Evolutionary conservation across 1,140 invertebrate genomes (phyloP).

Genomic region (Arion vulgaris): DNA sequence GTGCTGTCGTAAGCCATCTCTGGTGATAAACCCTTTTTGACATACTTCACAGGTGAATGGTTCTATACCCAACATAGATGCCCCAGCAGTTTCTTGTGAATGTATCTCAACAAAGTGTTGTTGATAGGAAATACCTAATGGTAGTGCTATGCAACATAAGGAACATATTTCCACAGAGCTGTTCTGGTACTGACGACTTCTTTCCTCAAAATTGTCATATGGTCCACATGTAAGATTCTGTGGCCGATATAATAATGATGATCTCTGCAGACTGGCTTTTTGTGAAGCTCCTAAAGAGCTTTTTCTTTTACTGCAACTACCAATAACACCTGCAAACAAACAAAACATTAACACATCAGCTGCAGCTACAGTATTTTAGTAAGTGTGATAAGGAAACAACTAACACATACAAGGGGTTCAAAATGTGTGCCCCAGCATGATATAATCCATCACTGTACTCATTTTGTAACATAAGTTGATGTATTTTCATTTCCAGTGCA

Average conservation of each 20-base stretch:
- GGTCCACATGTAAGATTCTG: not conserved
- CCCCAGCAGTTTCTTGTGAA: not conserved
- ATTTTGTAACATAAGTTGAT: not conserved
- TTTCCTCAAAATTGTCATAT: not conserved
- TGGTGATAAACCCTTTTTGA: slow-evolving; percentile 13
- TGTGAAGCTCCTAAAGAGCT: not conserved
- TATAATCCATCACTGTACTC: not conserved
- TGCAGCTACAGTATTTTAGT: not conserved
- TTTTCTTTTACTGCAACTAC: slow-evolving; percentile 2
- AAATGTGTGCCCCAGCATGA: not conserved
- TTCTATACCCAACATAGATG: not conserved
- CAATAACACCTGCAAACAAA: slow-evolving; percentile 30
- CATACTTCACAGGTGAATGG: slow-evolving; percentile 13
- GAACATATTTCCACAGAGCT: slow-evolving; percentile 1
- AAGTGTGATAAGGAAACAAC: not conserved
- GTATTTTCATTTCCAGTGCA: not conserved
- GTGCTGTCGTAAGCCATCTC: slow-evolving; percentile 8
- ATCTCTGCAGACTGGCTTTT: not conserved
- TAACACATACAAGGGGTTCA: not conserved
- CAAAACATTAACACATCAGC: slow-evolving; percentile 2
- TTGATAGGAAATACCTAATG: slow-evolving; percentile 14
- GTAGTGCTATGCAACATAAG: not conserved
- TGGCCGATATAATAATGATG: not conserved
- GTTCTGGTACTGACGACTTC: not conserved
- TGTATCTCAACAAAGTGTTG: slow-evolving; percentile 3